Base-by-base conservation (phyloP, 2,797 vertebrate genomes). In the Danio choprae region DNA sequence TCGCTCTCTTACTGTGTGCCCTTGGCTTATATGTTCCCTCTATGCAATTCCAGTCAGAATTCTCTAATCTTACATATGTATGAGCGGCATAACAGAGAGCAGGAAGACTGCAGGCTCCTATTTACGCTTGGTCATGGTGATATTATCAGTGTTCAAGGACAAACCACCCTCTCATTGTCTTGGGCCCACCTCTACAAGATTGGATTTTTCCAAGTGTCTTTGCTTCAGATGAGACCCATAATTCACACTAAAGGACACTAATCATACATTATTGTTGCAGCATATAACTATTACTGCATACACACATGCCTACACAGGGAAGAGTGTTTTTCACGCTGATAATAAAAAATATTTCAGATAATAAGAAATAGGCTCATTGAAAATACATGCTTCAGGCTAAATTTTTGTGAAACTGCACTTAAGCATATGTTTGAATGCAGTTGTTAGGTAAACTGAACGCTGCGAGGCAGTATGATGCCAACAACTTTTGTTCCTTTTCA, bases 61-160 rank as follows among this genome's bases (percentile, higher is more conserved):
- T 80, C 63, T 64, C 51, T 74, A 51, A 81, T 84, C 43, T 18
- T 84, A 73, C 86, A 89, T 85, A 86, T 85, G 81, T 55, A 87
- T 85, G 84, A 81, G 75, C 48, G 48, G n/a, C 15, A 41, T 9
- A 58, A 58, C 43, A 44, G 77, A 71, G 65, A 50, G 41, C 9
- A 5, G 62, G 44, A 71, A 62, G 51, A 83, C 69, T 71, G 78
- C 36, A 76, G 62, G 77, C 58, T 53, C 69, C 74, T 81, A 67
- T 74, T 79, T 87, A 63, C 11, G 10, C 70, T 81, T 68, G 55
- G 50, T 73, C 81, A 48, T 51, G 73, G 16, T 6, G 29, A 86
- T 88, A 63, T 77, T 60, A 75, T 86, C 84, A 76, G 56, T 77
- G 59, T 74, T 87, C 59, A 74, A 84, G 83, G 81, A 68, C 82